These are phyloP conservation scores for Pipistrellus pipistrellus DNA, from an alignment of 2,797 vertebrate species.

Conservation along the genomic window DNA sequence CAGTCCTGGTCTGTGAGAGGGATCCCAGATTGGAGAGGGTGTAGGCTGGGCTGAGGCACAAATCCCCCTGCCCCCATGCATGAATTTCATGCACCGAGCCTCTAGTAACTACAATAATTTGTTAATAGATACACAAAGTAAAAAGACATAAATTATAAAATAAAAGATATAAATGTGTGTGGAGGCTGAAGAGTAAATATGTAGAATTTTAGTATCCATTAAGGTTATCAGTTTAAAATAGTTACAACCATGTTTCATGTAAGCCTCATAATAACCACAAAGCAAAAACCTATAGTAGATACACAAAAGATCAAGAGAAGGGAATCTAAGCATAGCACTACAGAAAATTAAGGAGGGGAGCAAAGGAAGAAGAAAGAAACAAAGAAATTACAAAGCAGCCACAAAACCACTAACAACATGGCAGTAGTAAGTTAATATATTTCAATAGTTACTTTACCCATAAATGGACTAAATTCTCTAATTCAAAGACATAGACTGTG, in stretches of 20 bases:
- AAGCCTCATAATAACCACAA: not conserved
- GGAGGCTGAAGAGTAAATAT: not conserved
- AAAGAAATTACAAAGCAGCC: not conserved
- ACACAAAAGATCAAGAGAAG: not conserved
- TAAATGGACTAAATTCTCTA: constrained; percentile 25
- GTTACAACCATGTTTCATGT: not conserved
- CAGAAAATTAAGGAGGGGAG: not conserved
- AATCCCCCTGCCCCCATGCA: too few relatives aligned
- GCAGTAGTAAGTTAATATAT: not conserved
- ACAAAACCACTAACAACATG: not conserved
- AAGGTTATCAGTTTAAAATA: not conserved
- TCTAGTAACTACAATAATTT: not conserved
- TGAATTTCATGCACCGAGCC: too few relatives aligned
- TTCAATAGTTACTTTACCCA: not conserved
- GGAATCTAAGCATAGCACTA: not conserved
- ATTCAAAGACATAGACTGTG: not conserved
- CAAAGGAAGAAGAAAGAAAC: not conserved
- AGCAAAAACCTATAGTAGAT: not conserved
- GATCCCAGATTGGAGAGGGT: too few relatives aligned
- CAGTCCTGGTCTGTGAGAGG: too few relatives aligned
- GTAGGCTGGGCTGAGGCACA: too few relatives aligned
- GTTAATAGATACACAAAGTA: not conserved
- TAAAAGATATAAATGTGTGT: not conserved
- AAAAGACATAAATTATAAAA: not conserved
- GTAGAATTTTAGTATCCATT: not conserved